Evolutionary conservation across 2,888 invertebrate genomes (phyloP).

Genomic region (Patella depressa): DNA sequence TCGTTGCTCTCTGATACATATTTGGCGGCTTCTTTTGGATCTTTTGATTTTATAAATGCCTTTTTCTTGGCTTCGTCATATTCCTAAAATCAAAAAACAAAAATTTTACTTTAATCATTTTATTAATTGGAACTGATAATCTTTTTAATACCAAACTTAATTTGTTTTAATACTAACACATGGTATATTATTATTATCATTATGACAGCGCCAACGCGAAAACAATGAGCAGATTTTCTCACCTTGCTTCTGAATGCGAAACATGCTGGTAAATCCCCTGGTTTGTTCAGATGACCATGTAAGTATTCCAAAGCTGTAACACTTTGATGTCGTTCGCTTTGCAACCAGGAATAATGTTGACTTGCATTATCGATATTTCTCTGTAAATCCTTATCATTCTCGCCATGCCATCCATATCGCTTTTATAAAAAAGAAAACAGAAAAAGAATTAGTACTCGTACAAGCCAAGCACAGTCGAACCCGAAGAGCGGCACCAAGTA

Average conservation of each 20-base stretch:
- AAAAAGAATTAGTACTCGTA: too few relatives aligned
- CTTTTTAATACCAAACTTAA: too few relatives aligned
- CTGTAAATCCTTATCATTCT: slow-evolving; percentile 52
- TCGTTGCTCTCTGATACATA: slow-evolving; percentile 54
- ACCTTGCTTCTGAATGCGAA: slow-evolving; percentile 60
- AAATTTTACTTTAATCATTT: background rate
- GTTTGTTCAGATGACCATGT: slow-evolving; percentile 60
- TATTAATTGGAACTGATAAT: too few relatives aligned
- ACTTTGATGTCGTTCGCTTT: slow-evolving; percentile 52
- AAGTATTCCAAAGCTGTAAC: slow-evolving; percentile 64
- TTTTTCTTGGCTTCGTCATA: slow-evolving; percentile 48
- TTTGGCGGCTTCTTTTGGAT: slow-evolving; percentile 52
- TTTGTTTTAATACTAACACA: too few relatives aligned
- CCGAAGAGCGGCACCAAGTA: too few relatives aligned
- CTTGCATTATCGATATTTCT: slow-evolving; percentile 59
- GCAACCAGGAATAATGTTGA: slow-evolving; percentile 55
- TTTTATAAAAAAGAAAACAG: slow-evolving; percentile 20
- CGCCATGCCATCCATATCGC: slow-evolving; percentile 64
- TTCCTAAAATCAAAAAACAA: slow-evolving; percentile 29
- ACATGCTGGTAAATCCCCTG: slow-evolving; percentile 53
- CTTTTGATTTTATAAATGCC: slow-evolving; percentile 44
- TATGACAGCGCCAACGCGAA: too few relatives aligned
- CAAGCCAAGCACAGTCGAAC: too few relatives aligned
- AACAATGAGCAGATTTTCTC: background rate
- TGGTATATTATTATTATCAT: too few relatives aligned